Conservation (phyloP, 2,888 invertebrate genomes). For the Blomia tropicalis region DNA sequence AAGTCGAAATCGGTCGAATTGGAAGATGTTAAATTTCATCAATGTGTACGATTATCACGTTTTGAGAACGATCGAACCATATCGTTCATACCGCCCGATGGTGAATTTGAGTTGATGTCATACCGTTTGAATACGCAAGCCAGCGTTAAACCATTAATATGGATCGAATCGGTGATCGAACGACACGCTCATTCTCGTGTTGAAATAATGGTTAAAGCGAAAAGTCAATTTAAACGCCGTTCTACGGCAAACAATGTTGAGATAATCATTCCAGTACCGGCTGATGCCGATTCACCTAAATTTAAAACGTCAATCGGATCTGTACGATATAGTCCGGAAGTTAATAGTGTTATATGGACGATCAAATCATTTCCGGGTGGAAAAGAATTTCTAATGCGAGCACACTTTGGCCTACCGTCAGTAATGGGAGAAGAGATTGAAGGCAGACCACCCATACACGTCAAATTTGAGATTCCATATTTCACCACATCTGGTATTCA, state of each 20-base stretch:
- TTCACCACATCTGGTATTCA: constrained; percentile 98
- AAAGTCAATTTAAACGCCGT: constrained; percentile 89
- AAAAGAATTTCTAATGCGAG: constrained; percentile 93
- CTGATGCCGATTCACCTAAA: constrained; percentile 94
- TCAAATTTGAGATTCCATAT: constrained; percentile 97
- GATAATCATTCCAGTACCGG: constrained; percentile 85
- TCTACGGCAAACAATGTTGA: constrained; percentile 98
- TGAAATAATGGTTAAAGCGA: constrained; percentile 97
- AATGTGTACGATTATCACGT: constrained; percentile 84
- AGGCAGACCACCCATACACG: constrained; percentile 92
- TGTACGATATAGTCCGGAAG: constrained; percentile 92
- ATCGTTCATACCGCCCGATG: constrained; percentile 95
- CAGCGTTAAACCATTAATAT: constrained; percentile 76
- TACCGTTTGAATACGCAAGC: constrained; percentile 81
- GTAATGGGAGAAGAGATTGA: constrained; percentile 84
- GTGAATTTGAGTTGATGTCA: constrained; percentile 97
- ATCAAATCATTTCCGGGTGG: constrained; percentile 95
- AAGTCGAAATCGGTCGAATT: constrained; percentile 52
- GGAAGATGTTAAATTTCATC: constrained; percentile 97
- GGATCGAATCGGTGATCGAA: constrained; percentile 98
- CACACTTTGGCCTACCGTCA: constrained; percentile 90
- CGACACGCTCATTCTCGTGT: constrained; percentile 90
- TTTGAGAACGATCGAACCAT: constrained; percentile 97
- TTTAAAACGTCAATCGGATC: constrained; percentile 93
- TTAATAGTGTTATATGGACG: constrained; percentile 90